phyloP scores from a whole-genome alignment of 2,888 invertebrate genomes.

The Cerastoderma edule region DNA sequence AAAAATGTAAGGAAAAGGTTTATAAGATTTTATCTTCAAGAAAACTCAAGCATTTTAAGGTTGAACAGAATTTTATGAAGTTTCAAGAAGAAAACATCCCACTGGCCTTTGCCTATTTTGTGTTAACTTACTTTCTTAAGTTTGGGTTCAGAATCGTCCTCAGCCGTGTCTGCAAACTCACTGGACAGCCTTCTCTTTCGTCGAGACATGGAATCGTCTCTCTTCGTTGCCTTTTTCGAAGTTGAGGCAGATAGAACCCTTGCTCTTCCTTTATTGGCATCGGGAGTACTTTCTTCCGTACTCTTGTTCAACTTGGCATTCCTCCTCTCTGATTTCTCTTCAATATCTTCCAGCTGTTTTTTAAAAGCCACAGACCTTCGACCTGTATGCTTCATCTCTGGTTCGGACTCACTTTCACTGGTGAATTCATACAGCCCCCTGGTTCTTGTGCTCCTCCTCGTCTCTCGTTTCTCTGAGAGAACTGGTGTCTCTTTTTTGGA shows the following conservation, averaged over 20 bases:
- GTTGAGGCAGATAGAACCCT: conserved; percentile 56
- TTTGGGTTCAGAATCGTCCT: no score
- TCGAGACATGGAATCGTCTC: no score
- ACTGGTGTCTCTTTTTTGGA: background rate
- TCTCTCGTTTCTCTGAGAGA: background rate
- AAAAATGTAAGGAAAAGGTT: no score
- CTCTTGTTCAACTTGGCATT: conserved; percentile 25
- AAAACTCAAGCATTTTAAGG: no score
- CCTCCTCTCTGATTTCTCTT: conserved; percentile 1
- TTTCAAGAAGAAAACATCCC: no score
- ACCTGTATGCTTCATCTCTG: background rate
- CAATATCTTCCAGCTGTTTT: conserved; percentile 11
- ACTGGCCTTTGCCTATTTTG: no score
- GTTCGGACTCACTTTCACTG: conserved; percentile 22
- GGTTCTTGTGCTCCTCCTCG: conserved; percentile 4
- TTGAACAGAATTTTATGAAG: no score
- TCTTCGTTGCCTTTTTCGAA: conserved; percentile 43
- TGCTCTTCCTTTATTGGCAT: conserved; percentile 5
- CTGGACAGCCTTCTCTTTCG: no score
- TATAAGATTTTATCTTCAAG: no score
- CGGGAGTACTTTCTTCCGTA: background rate
- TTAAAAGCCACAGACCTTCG: conserved; percentile 20
- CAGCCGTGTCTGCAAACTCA: no score
- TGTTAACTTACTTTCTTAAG: no score
- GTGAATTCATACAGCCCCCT: background rate